These are phyloP conservation scores for Eupithecia exiguata DNA, from an alignment of 2,888 invertebrate genomes.

Conservation along the genomic window DNA sequence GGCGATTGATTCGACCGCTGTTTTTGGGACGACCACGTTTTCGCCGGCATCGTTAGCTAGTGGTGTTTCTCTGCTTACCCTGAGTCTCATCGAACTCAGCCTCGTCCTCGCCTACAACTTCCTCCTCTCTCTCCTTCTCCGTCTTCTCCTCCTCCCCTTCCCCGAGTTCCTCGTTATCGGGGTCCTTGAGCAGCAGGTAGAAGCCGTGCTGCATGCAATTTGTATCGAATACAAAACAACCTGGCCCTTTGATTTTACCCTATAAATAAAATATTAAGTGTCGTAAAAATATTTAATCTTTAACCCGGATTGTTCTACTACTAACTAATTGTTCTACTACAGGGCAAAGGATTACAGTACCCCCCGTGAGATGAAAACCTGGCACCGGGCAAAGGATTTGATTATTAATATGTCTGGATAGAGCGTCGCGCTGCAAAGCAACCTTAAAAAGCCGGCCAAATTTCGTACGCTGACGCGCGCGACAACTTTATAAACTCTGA, in stretches of 20 bases:
- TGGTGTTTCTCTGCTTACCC: not conserved
- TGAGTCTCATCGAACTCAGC: conserved; percentile 56
- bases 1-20: not conserved
- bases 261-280: conserved; percentile 3
- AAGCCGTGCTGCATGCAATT: conserved; percentile 91
- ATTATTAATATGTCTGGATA: no score
- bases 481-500: no score
- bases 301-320: no score
- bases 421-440: no score
- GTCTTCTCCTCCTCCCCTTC: conserved; percentile 78
- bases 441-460: no score
- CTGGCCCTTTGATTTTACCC: conserved; percentile 88
- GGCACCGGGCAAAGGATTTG: no score
- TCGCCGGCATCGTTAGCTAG: not conserved
- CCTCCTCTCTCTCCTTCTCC: conserved; percentile 61
- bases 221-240: conserved; percentile 90
- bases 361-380: no score
- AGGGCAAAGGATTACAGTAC: no score
- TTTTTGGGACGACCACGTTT: not conserved
- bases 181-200: conserved; percentile 84
- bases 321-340: no score
- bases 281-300: no score
- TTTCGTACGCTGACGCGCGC: no score
- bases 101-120: conserved; percentile 73
- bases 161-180: conserved; percentile 67